Evolutionary conservation across 64 coral and sea anemone species (phyloP).

Genomic region (Montipora cactus): DNA sequence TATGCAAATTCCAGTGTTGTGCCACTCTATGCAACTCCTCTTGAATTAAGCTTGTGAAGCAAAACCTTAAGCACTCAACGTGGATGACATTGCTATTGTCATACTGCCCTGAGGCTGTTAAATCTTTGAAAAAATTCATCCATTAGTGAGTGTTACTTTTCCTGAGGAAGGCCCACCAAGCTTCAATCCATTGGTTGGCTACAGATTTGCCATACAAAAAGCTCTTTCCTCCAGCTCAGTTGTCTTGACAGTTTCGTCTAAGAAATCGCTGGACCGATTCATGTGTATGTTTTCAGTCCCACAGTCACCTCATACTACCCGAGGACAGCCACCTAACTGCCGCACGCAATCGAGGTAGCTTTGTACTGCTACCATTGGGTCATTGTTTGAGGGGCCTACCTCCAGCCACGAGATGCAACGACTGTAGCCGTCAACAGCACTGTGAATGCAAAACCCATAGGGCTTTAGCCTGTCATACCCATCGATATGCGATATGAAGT

Average conservation of each 20-base stretch:
- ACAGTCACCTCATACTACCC: slow-evolving; percentile 44
- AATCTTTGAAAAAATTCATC: slow-evolving; percentile 61
- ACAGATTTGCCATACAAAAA: not conserved
- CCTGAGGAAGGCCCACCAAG: slow-evolving; percentile 51
- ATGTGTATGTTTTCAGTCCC: slow-evolving; percentile 56
- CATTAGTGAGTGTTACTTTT: slow-evolving; percentile 57
- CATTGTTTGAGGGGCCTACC: slow-evolving; percentile 20
- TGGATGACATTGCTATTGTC: slow-evolving; percentile 38
- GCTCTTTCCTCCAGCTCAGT: not conserved
- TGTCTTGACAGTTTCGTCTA: slow-evolving; percentile 3
- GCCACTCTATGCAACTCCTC: slow-evolving; percentile 47
- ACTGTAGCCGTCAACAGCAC: slow-evolving; percentile 7
- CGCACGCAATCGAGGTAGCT: slow-evolving; percentile 16
- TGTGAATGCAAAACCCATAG: not conserved
- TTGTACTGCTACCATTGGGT: slow-evolving; percentile 44
- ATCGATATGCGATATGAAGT: slow-evolving; percentile 47
- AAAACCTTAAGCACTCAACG: slow-evolving; percentile 60
- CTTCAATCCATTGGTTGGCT: slow-evolving; percentile 24
- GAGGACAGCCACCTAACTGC: slow-evolving; percentile 13
- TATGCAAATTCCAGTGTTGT: slow-evolving; percentile 59
- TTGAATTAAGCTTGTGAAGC: slow-evolving; percentile 25
- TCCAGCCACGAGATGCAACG: not conserved
- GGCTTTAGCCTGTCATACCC: not conserved
- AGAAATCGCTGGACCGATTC: slow-evolving; percentile 48
- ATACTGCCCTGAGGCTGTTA: slow-evolving; percentile 29